These are phyloP conservation scores for Thera obeliscata DNA, from an alignment of 2,888 invertebrate species.

Conservation along the genomic window DNA sequence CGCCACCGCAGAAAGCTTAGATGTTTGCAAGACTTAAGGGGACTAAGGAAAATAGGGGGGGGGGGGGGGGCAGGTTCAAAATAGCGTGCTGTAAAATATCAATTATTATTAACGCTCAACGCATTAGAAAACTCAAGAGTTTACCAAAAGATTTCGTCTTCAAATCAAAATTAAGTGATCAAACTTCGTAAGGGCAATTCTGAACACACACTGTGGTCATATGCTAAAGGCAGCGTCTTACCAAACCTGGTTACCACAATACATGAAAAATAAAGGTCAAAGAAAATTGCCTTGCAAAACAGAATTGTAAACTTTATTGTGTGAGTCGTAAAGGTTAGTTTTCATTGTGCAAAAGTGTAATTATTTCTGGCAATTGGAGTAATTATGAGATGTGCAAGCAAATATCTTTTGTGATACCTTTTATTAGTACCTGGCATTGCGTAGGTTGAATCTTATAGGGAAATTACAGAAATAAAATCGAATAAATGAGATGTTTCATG, in stretches of 20 bases:
- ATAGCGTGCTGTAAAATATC: no score
- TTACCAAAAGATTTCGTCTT: not conserved
- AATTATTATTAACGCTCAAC: no score
- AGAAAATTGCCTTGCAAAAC: slow-evolving; percentile 42
- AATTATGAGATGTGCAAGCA: slow-evolving; percentile 38
- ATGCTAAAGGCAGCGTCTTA: slow-evolving; percentile 25
- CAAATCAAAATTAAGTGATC: not conserved
- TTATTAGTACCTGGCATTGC: not conserved
- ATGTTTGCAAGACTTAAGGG: no score
- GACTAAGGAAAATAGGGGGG: no score
- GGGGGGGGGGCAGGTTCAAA: no score
- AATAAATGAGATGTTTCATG: no score
- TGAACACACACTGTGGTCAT: no score
- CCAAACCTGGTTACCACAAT: slow-evolving; percentile 23
- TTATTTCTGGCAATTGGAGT: slow-evolving; percentile 43
- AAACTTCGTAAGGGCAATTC: not conserved
- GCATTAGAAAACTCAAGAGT: not conserved
- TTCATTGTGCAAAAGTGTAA: slow-evolving; percentile 38
- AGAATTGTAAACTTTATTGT: slow-evolving; percentile 42
- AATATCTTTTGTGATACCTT: slow-evolving; percentile 11
- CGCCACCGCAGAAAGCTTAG: no score
- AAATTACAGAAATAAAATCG: no score
- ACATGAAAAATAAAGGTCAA: slow-evolving; percentile 40
- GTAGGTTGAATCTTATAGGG: not conserved
- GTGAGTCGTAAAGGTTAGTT: slow-evolving; percentile 36